Evolutionary conservation across 2,888 invertebrate species (phyloP), one percentile per base, ranked within the genome.

Genomic region (Beris chalybata): DNA sequence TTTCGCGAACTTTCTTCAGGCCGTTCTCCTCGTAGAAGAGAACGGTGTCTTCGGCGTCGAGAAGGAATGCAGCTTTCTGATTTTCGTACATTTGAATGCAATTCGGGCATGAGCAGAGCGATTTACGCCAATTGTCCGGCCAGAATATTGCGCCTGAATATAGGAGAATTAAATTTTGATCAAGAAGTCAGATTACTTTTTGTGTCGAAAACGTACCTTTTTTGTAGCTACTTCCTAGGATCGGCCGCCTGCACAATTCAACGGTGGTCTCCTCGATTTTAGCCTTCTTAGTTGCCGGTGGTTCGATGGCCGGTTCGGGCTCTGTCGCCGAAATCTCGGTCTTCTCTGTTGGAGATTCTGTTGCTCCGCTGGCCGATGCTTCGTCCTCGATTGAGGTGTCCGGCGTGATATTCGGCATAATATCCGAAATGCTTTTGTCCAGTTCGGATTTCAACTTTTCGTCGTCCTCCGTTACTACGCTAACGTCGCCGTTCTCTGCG

Each of bases 41-140:
- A 0, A 95, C 91, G 1, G 94, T 92, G 76, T 97, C 97, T 71
- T 89, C 87, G 0, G 84, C 82, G 79, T 96, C 95, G 38, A 88
- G 81, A 56, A 97, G 81, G 78, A 88, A 97, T 65, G 84, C 77
- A 4, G 95, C 84, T 38, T 86, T 84, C 56, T 89, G 82, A 29
- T 85, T 84, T 74, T 86, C 85, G 76, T 96, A 97, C 81, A 91
- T 83, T 68, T 85, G 77, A 77, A 83, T 78, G 74, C 92, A 92
- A 58, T 83, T 83, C 65, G 81, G 79, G 74, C 92, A 92, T 13
- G 83, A 84, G 74, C 92, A 93, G 0, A 97, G 83, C 67, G 87
- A 85, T 64, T 86, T 84, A 48, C 96, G 86, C 89, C 95, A 92
- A 64, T 86, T 85, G 32, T 85, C 84, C 4, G 85, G 85, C 91